Evolutionary conservation across 30 jellyfish, hydroid and myxozoan genomes (phyloP).

Genomic region (Aurelia coerulea): DNA sequence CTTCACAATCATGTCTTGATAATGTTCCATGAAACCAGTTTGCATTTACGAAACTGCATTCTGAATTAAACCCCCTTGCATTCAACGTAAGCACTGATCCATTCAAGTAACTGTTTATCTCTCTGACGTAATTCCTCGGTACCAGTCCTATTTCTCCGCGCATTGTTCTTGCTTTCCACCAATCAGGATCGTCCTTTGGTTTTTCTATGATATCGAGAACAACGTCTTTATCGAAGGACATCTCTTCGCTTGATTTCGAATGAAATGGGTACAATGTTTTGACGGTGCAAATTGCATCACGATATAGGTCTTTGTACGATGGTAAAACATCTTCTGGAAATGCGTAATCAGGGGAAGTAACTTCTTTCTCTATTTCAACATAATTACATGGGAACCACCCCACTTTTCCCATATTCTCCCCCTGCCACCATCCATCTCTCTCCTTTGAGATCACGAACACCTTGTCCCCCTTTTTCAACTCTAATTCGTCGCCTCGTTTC

Average conservation of each 20-base stretch:
- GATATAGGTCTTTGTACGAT: conserved; percentile 37
- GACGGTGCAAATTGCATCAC: conserved; percentile 81
- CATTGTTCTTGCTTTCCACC: conserved; percentile 98
- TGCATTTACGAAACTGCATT: conserved; percentile 72
- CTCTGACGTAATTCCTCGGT: conserved; percentile 95
- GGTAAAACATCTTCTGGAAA: conserved; percentile 80
- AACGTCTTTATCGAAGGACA: conserved; percentile 86
- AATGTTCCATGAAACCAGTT: conserved; percentile 96
- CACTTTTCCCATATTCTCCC: conserved; percentile 78
- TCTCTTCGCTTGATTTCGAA: conserved; percentile 84
- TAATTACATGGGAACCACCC: conserved; percentile 98
- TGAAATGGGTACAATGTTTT: conserved; percentile 86
- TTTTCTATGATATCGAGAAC: conserved; percentile 81
- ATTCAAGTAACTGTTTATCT: conserved; percentile 66
- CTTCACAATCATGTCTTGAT: conserved; percentile 82
- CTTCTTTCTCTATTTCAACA: conserved; percentile 49
- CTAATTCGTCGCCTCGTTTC: conserved; percentile 85
- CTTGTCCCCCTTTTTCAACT: conserved; percentile 80
- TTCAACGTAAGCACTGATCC: conserved; percentile 64
- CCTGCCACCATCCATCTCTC: conserved; percentile 98
- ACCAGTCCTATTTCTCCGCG: conserved; percentile 93
- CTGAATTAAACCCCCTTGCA: conserved; percentile 61
- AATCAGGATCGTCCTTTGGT: conserved; percentile 98
- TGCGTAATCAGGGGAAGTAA: conserved; percentile 86
- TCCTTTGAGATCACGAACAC: conserved; percentile 76